These are phyloP conservation scores for Scolopax mira DNA, from an alignment of 2,113 vertebrate genomes.

Conservation along the genomic window DNA sequence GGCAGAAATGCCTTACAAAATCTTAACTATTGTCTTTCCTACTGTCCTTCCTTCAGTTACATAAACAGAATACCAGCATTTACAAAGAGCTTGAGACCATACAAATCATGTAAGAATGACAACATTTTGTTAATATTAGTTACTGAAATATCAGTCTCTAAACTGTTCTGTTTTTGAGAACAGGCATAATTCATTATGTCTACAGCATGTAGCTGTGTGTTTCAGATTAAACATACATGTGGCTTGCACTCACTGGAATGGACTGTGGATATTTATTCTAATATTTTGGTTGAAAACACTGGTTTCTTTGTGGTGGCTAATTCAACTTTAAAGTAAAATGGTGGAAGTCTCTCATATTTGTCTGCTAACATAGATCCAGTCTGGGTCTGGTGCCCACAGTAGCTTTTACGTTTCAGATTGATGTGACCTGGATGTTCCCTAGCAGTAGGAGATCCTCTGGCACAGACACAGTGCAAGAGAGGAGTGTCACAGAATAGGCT, in stretches of 20 bases:
- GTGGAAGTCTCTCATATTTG: not conserved
- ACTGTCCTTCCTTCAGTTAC: not conserved
- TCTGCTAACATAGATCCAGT: not conserved
- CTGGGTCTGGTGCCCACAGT: not conserved
- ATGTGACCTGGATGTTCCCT: not conserved
- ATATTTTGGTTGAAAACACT: not conserved
- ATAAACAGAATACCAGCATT: not conserved
- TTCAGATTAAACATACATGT: not conserved
- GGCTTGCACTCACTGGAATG: not conserved
- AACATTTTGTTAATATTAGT: not conserved
- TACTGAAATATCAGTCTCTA: not conserved
- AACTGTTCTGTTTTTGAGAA: not conserved
- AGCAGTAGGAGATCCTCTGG: not conserved
- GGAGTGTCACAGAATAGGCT: not conserved
- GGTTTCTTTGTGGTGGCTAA: not conserved
- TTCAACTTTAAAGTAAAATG: not conserved
- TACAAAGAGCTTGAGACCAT: not conserved
- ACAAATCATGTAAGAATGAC: not conserved
- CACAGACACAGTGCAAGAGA: not conserved
- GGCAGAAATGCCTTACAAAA: not conserved
- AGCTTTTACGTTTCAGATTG: not conserved
- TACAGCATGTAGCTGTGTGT: not conserved
- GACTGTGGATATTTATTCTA: not conserved
- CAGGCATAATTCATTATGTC: not conserved
- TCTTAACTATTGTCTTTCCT: not conserved